Evolutionary conservation across 2,797 vertebrate species (phyloP).

Genomic region (Scarus forsteni): DNA sequence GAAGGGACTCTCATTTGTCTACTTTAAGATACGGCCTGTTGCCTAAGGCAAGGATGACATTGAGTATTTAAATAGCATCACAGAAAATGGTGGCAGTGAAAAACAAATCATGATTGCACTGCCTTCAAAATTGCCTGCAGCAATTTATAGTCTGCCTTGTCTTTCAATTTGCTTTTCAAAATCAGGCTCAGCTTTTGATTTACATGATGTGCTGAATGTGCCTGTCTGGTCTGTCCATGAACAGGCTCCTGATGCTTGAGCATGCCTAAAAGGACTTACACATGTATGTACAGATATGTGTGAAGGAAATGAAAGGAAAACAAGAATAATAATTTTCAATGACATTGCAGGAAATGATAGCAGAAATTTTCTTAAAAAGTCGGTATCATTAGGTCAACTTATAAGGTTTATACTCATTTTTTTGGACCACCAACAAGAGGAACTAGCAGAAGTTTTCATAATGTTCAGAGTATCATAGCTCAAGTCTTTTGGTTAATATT

Average conservation of each 20-base stretch:
- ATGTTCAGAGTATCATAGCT: too few relatives aligned
- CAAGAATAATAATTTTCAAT: too few relatives aligned
- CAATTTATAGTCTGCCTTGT: conserved; percentile 52
- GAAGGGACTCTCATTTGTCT: conserved; percentile 43
- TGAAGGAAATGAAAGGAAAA: background rate
- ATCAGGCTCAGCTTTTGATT: conserved; percentile 52
- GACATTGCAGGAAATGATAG: too few relatives aligned
- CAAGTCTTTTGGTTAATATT: too few relatives aligned
- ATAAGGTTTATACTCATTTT: too few relatives aligned
- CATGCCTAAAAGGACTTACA: background rate
- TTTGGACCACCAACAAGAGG: too few relatives aligned
- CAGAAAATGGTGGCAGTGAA: conserved; percentile 31
- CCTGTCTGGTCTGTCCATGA: conserved; percentile 14
- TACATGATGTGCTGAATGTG: conserved; percentile 43
- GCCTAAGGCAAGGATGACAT: conserved; percentile 45
- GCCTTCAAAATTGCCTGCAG: conserved; percentile 43
- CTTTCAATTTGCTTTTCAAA: conserved; percentile 60
- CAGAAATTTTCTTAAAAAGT: too few relatives aligned
- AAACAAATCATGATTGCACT: conserved; percentile 61
- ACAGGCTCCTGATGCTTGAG: background rate
- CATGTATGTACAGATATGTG: background rate
- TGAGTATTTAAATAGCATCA: conserved; percentile 51
- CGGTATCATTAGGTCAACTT: too few relatives aligned
- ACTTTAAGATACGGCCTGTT: conserved; percentile 34
- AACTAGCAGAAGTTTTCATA: too few relatives aligned